Evolutionary conservation across 2,113 vertebrate species (phyloP), one percentile per base, ranked within the genome.

Genomic region (Hystrix brachyura): DNA sequence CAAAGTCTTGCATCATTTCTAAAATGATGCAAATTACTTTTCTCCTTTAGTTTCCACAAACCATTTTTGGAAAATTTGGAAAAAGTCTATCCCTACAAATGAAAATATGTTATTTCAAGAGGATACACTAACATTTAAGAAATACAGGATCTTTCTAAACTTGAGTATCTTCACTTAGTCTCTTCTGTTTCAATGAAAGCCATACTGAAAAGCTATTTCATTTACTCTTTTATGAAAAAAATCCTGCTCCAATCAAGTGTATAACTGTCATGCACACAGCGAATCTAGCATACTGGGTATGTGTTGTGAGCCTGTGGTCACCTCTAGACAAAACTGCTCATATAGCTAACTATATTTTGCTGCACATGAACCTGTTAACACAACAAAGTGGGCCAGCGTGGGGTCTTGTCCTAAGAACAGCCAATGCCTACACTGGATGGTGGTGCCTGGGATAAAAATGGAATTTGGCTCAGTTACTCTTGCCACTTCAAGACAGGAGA

Each of bases 61-160:
- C 29, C 11, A 8, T 53, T 71, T 95, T 69, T 84, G 82, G 74
- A 74, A 93, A 93, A 79, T 93, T 27, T 65, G 34, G 29, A n/a
- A 72, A 79, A 81, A 90, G 59, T 79, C 92, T 79, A 83, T 64
- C 32, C 51, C 96, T 89, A 92, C 17, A 79, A 62, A 80, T 89
- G 62, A 95, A 97, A 95, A 93, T 71, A 62, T 15, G 78, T 91
- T 86, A 48, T 88, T 38, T 88, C 89, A 94, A 88, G 27, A 59
- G 38, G 32, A 84, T 81, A 96, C 62, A 83, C 18, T 29, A 65
- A 78, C 74, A 87, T 93, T 90, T 29, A 64, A 87, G n/a, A 92
- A 88, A 94, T 57, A 78, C 3, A 69, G 9, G 38, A 25, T 64
- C 69, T 84, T 92, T 93, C 51, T 71, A 87, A 51, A 79, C 12